Percentiles rank a stretch among this genome's conserved stretches.
Conservation (phyloP, 1,140 invertebrate genomes). For the Limonius californicus region DNA sequence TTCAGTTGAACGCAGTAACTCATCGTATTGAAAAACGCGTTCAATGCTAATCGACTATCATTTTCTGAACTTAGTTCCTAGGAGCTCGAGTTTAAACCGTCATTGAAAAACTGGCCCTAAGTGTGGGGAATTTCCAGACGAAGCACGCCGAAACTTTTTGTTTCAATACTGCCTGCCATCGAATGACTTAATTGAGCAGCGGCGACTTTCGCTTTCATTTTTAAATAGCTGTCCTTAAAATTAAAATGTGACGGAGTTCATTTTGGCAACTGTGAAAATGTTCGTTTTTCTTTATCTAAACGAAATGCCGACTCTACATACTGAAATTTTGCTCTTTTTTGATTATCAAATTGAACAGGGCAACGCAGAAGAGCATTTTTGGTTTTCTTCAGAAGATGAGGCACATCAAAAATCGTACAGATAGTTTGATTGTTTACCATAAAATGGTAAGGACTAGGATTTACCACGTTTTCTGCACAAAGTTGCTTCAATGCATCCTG, state of each 20-base stretch:
- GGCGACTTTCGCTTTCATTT: slow-evolving; percentile 26
- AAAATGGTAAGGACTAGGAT: neutral
- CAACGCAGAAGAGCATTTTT: slow-evolving; percentile 21
- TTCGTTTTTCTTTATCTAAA: slow-evolving; percentile 16
- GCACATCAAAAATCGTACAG: slow-evolving; percentile 19
- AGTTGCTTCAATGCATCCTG: slow-evolving; percentile 2
- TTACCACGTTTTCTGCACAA: neutral
- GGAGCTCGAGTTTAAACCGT: no score
- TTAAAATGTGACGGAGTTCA: slow-evolving; percentile 19
- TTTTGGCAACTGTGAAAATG: slow-evolving; percentile 15
- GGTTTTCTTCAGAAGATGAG: slow-evolving; percentile 21
- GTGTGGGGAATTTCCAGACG: no score
- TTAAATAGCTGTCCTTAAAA: slow-evolving; percentile 20
- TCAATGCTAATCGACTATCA: no score
- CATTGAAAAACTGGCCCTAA: no score
- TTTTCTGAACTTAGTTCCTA: no score
- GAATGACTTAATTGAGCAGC: slow-evolving; percentile 20
- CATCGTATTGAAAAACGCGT: no score
- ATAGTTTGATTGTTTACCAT: slow-evolving; percentile 9
- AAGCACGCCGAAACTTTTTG: no score
- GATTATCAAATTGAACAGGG: slow-evolving; percentile 10
- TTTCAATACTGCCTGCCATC: slow-evolving; percentile 8
- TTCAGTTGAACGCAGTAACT: no score
- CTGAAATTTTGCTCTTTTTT: slow-evolving; percentile 20
- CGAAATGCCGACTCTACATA: slow-evolving; percentile 16